A percentile compares a stretch with the other conserved stretches of the same genome.
Evolutionary conservation across 2,113 vertebrate species (phyloP).

Genomic region (Syrrhaptes paradoxus): DNA sequence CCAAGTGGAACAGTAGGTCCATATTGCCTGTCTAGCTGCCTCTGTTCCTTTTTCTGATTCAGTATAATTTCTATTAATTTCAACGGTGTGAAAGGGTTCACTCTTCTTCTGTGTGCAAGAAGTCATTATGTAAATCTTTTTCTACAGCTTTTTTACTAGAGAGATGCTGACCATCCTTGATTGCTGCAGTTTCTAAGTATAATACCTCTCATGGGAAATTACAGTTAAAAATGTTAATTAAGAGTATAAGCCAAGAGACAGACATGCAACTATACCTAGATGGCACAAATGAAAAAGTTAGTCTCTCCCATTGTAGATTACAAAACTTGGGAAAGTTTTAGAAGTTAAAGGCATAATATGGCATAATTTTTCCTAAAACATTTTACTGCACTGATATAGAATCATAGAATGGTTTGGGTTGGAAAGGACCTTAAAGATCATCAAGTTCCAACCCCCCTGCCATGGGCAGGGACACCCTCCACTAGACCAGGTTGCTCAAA

Average conservation of each 20-base stretch:
- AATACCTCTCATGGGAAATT: neutral
- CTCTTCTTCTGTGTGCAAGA: neutral
- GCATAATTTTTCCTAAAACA: neutral
- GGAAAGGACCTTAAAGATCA: no score
- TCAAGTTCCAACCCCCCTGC: no score
- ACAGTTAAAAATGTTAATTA: neutral
- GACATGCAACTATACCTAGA: neutral
- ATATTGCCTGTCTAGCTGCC: neutral
- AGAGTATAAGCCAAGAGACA: neutral
- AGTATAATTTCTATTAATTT: neutral
- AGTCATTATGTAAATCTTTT: neutral
- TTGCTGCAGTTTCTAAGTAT: neutral
- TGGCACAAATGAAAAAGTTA: neutral
- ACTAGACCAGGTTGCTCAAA: no score
- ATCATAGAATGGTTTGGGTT: no score
- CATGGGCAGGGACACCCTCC: no score
- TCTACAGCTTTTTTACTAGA: neutral
- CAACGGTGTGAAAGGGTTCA: neutral
- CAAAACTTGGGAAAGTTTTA: neutral
- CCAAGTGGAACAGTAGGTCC: neutral
- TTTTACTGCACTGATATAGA: neutral
- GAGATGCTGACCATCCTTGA: neutral
- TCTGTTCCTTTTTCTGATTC: neutral
- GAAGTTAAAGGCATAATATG: neutral
- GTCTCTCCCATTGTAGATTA: neutral